Evolutionary conservation across 2,888 invertebrate genomes (phyloP).

Genomic region (Iphiclides podalirius): DNA sequence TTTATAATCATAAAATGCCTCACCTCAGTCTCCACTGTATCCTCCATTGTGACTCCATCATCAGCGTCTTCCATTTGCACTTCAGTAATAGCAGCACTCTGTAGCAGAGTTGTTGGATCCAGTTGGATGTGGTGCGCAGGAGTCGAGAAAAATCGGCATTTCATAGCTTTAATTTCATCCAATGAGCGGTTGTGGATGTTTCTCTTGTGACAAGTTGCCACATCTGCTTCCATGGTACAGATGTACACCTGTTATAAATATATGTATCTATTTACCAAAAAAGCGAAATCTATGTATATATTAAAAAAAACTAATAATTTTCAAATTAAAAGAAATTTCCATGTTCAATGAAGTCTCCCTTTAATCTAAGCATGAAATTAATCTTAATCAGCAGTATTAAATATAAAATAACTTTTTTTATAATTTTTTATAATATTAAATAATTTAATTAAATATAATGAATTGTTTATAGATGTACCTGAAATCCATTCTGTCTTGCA

Average conservation of each 20-base stretch:
- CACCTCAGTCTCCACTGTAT: slow-evolving; percentile 69
- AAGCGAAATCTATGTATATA: no score
- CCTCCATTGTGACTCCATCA: slow-evolving; percentile 63
- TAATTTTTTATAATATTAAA: no score
- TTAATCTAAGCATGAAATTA: no score
- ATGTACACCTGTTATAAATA: slow-evolving; percentile 97
- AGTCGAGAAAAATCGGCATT: slow-evolving; percentile 86
- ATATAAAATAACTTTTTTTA: no score
- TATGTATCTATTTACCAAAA: no score
- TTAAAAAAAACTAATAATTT: no score
- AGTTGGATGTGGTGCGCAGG: slow-evolving; percentile 90
- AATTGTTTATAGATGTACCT: slow-evolving; percentile 82
- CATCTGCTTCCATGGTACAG: slow-evolving; percentile 91
- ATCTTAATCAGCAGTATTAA: no score
- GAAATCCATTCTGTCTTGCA: slow-evolving; percentile 91
- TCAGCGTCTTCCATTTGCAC: slow-evolving; percentile 91
- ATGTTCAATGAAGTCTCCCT: no score
- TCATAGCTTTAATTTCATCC: slow-evolving; percentile 87
- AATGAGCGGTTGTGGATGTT: slow-evolving; percentile 91
- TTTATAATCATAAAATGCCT: no score
- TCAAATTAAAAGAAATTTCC: no score
- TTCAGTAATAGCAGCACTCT: slow-evolving; percentile 90
- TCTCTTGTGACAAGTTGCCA: slow-evolving; percentile 87
- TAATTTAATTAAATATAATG: no score
- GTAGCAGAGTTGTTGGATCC: slow-evolving; percentile 90